Evolutionary conservation across 2,888 invertebrate genomes (phyloP), one percentile per base, ranked within the genome.

Genomic region (Mylabris sibirica): DNA sequence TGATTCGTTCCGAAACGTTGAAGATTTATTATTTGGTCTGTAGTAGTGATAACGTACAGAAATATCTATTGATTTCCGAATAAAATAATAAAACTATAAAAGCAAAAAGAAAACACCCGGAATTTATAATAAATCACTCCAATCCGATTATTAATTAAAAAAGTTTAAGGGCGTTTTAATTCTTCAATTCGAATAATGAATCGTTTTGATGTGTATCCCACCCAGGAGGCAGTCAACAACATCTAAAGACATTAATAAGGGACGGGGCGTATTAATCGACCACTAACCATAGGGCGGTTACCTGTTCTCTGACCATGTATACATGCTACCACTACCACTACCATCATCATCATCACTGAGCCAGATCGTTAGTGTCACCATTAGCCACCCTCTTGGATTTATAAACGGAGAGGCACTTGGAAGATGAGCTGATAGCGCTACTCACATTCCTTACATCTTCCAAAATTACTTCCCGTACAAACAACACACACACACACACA

Each of bases 311-410:
- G 67, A 65, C 67, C 67, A 67, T 67, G 70, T 70, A 67, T 70
- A 67, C 67, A 66, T 24, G 11, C 57, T 24, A 57, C 44, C 17
- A 44, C 44, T 11, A 44, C 17, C 60, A 44, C 44, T 6, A 44
- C 6, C 44, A 17, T 44, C 44, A 44, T 44, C 44, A 44, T 44
- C 20, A 41, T 34, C 57, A 61, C 68, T 66, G 68, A 71, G 65
- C 57, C 71, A 68, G 71, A 68, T 71, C 71, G 71, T 71, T 71
- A 71, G 66, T 71, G 71, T 71, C 71, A 71, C 71, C 71, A 71
- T 71, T 71, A 71, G 66, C 68, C 62, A 66, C 71, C 66, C 71
- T 71, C 49, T 49, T 66, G 66, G 71, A 71, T 71, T 71, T 71
- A 71, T 71, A 71, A 71, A 68, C 71, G 71, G 60, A 59, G 57